Evolutionary conservation across 2,888 invertebrate species (phyloP), one percentile per base, ranked within the genome.

Genomic region (Catonia carolina): DNA sequence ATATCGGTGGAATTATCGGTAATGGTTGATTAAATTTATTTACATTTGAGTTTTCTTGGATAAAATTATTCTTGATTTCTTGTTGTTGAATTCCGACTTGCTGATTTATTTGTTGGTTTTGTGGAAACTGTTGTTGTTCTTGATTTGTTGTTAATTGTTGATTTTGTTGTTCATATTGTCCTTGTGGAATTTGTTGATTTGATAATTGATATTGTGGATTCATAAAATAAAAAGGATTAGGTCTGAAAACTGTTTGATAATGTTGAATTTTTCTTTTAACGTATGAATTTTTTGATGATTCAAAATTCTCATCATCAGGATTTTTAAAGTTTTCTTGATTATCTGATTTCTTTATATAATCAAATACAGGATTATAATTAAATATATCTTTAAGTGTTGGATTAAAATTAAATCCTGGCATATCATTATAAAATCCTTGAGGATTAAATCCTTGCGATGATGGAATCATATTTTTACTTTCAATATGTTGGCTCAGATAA

Each of bases 211-310:
- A 37, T 39, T 31, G 17, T 17, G 3, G 7, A 50, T 22, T n/a
- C n/a, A 15, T 22, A 17, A 35, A 33, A 18, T 39, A 39, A 2
- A 33, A 36, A 14, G 42, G 31, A n/a, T 48, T 54, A 2, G 58
- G 58, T 36, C 54, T 53, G 27, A 54, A 53, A 15, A 58, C 42
- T 4, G 54, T 58, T 17, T 58, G 48, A 22, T 58, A 54, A 20
- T 58, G 54, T 22, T 58, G 58, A 15, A 58, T 58, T 17, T 35
- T 53, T 23, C 58, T 49, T 36, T 42, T 54, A 12, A 58, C 54
- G 22, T 42, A 48, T 18, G 52, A 33, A 23, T 35, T 35, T 2
- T 31, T 45, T 14, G 23, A 31, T 41, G 45, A 14, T 14, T 23
- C n/a, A 23, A 41, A 22, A 8, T 50, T 49, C 2, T 36, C 6